Evolutionary conservation across 2,888 invertebrate genomes (phyloP), one percentile per base, ranked within the genome.

Genomic region (Amitus sp.): DNA sequence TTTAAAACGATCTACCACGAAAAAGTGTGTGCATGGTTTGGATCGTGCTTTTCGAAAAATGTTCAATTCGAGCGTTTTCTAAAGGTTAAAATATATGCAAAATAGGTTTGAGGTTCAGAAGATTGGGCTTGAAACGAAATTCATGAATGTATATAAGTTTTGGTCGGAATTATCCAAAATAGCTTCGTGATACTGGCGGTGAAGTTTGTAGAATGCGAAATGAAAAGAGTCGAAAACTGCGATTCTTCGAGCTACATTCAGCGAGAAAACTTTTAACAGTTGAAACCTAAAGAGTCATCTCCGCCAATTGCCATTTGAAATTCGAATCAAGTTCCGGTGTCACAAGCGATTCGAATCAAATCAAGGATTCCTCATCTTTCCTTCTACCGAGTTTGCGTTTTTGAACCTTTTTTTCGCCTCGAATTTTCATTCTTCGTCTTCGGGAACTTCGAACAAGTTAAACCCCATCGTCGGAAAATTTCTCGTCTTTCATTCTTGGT

Each of bases 241-340:
- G n/a, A 1, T 6, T 27, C 2, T 30, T 30, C 27, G 46, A 30
- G 30, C 58, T 40, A 34, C 12, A 39, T 13, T 54, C 47, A 27
- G 30, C 18, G 46, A 51, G 52, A 49, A 66, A 65, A 63, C 50
- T 66, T 66, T 62, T 28, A 57, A 28, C 63, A 49, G 58, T 47
- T 58, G 60, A 63, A 63, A 52, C 52, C 47, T 61, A 62, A 66
- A 66, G 65, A 67, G 61, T 66, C 59, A 69, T 71, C 70, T 68
- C 73, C 73, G 67, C 73, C 77, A 78, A 78, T 78, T 78, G 75
- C 77, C 68, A 73, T 76, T 75, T 73, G 75, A 74, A 75, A 77
- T 75, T 73, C 75, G 74, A 67, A 65, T 73, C 73, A 74, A 76
- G 70, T 74, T 73, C 65, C 65, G 69, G 69, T 69, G 72, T 74